These are phyloP conservation scores for Monodelphis domestica DNA, from an alignment of 2,797 vertebrate species.

Conservation along the genomic window DNA sequence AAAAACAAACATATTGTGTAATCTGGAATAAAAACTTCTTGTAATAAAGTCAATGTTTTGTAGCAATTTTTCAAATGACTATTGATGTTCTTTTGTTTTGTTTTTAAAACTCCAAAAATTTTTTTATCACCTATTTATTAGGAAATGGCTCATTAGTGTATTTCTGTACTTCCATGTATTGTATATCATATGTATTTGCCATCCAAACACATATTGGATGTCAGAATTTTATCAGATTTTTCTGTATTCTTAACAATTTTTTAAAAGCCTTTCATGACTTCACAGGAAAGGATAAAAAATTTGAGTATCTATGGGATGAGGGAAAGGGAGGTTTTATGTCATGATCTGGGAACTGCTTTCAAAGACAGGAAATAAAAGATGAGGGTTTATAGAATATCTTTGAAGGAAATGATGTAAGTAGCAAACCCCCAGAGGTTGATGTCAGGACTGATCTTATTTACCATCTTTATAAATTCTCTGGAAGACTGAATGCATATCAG, in stretches of 20 bases:
- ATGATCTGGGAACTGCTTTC: conserved; percentile 25
- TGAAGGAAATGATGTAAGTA: neutral
- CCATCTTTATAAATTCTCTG: neutral
- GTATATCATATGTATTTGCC: neutral
- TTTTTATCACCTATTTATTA: neutral
- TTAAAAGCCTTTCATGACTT: neutral
- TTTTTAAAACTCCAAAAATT: neutral
- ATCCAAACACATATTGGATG: neutral
- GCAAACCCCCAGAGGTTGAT: neutral
- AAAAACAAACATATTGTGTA: too few species aligned
- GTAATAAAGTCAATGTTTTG: too few species aligned
- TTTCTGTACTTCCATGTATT: neutral
- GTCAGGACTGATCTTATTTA: neutral
- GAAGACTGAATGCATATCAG: neutral
- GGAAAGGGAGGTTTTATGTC: neutral
- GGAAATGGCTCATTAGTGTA: neutral
- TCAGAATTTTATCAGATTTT: neutral
- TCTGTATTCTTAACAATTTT: neutral
- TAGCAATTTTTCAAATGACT: neutral
- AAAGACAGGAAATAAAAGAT: conserved; percentile 23
- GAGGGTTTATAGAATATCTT: neutral
- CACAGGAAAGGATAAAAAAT: neutral
- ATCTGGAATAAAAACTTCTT: too few species aligned
- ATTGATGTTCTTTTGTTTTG: neutral
- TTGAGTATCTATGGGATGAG: neutral